A percentile compares a stretch with the other conserved stretches of the same genome.
Conservation (phyloP, 1,140 invertebrate species). For the Drosophila dunni region DNA sequence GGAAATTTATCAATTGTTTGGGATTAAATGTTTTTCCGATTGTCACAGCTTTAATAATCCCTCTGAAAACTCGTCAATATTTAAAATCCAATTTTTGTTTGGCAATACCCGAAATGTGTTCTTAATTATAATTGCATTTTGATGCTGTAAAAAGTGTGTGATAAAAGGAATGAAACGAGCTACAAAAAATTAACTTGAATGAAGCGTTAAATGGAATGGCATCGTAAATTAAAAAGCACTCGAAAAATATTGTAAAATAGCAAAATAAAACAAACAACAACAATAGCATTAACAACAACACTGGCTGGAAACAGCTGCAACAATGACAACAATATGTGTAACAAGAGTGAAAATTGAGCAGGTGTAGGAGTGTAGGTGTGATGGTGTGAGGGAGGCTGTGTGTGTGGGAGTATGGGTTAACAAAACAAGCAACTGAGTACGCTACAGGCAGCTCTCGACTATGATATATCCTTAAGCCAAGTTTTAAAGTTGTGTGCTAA, state of each 20-base stretch:
- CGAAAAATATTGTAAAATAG: slow-evolving; percentile 40
- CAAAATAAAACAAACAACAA: slow-evolving; percentile 30
- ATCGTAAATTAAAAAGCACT: slow-evolving; percentile 23
- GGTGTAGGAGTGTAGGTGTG: slow-evolving; percentile 1
- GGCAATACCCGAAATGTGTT: slow-evolving; percentile 10
- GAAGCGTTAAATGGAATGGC: slow-evolving; percentile 14
- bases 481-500: too few relatives aligned
- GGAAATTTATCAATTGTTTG: too few relatives aligned
- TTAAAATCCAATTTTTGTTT: slow-evolving; percentile 3
- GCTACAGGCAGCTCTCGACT: too few relatives aligned
- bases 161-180: slow-evolving; percentile 1
- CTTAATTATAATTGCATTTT: slow-evolving; percentile 28
- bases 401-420: slow-evolving; percentile 4
- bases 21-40: too few relatives aligned
- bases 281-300: slow-evolving; percentile 14
- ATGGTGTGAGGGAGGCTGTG: not conserved
- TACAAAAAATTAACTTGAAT: slow-evolving; percentile 33
- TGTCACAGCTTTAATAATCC: too few relatives aligned
- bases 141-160: slow-evolving; percentile 9
- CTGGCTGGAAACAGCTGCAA: slow-evolving; percentile 25
- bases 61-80: not conserved
- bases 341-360: slow-evolving; percentile 5
- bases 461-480: too few relatives aligned
- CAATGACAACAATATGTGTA: slow-evolving; percentile 16
- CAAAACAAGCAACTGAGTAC: not conserved